Evolutionary conservation across 2,797 vertebrate genomes (phyloP).

Genomic region (Momotus momota): DNA sequence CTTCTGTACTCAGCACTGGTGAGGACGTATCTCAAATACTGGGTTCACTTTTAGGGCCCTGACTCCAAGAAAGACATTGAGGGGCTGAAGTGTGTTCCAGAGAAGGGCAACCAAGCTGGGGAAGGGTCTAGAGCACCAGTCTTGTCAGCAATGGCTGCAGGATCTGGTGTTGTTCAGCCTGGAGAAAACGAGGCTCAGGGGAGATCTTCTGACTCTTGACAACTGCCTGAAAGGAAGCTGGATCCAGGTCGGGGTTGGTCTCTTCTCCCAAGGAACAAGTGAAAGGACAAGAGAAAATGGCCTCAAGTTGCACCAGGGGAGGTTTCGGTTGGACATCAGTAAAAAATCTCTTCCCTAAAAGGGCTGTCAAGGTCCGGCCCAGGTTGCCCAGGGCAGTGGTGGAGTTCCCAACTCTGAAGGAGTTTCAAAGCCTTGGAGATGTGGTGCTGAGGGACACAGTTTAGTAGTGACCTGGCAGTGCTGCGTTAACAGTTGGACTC

Average conservation of each 20-base stretch:
- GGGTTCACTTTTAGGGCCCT: background rate
- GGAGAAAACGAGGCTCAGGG: background rate
- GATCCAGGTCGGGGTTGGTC: no score
- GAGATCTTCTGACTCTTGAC: background rate
- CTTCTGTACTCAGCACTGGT: background rate
- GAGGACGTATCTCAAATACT: background rate
- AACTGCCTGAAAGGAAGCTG: background rate
- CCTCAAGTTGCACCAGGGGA: background rate
- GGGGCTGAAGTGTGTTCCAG: background rate
- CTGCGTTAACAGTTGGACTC: background rate
- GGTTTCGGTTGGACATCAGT: background rate
- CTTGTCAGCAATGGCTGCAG: background rate
- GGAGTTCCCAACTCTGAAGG: background rate
- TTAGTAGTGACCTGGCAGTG: background rate
- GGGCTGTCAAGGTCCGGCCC: background rate
- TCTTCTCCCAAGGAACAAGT: background rate
- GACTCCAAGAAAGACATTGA: background rate
- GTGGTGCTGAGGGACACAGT: background rate
- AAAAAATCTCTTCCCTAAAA: background rate
- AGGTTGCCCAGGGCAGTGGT: background rate
- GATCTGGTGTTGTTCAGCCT: background rate
- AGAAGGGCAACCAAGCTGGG: background rate
- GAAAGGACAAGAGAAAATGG: background rate
- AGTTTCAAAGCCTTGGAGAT: background rate
- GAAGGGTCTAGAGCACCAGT: background rate